A percentile compares a stretch with the other conserved stretches of the same genome.
phyloP scores from a whole-genome alignment of 2,113 vertebrate genomes.

The Otis tarda region DNA sequence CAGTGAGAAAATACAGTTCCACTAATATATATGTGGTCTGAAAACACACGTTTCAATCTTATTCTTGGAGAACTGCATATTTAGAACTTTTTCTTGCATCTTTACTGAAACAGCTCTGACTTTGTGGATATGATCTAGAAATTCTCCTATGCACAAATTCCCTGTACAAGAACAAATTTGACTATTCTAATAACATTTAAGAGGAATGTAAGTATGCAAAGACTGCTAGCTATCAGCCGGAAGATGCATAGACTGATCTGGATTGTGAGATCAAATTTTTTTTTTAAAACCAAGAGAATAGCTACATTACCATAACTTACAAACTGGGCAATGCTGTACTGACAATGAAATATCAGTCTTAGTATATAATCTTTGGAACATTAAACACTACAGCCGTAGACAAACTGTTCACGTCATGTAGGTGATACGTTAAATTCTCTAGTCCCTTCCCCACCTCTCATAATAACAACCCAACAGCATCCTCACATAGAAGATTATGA shows the following conservation, averaged over 20 bases:
- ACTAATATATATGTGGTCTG: not conserved
- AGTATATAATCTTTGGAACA: not conserved
- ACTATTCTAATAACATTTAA: not conserved
- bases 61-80: not conserved
- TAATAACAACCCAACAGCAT: not conserved
- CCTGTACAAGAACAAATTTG: not conserved
- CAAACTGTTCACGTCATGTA: not conserved
- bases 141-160: not conserved
- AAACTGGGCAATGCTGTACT: not conserved
- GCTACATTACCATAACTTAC: not conserved
- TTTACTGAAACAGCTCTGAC: not conserved
- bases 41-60: not conserved
- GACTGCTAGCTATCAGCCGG: not conserved
- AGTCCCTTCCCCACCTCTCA: not conserved
- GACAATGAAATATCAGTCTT: not conserved
- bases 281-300: not conserved
- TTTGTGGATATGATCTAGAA: not conserved
- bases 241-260: not conserved
- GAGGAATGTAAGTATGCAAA: not conserved
- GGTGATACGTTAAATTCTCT: not conserved
- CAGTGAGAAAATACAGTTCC: not conserved
- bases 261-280: not conserved
- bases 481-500: not conserved
- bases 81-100: not conserved
- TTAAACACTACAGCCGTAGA: not conserved